Base-by-base conservation (phyloP, 1,140 invertebrate genomes). In the Drosophila sp. region DNA sequence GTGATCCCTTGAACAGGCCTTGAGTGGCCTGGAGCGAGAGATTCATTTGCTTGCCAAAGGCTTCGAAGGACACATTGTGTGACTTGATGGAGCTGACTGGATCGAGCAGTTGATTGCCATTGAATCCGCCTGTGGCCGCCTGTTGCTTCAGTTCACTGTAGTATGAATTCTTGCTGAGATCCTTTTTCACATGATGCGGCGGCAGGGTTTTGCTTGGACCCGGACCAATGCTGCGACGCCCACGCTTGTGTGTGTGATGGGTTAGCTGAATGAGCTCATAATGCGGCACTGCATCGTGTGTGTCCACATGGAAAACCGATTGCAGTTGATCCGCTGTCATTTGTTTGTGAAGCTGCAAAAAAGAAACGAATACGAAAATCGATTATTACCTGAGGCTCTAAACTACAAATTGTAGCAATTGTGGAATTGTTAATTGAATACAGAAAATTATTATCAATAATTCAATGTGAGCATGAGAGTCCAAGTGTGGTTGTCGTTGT, bases 281-380 rank as follows among this genome's bases (percentile, higher is more conserved):
- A 44, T 93, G 84, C 40, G 93, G 94, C 60, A 94, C 96, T 92
- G 94, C 93, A 81, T 95, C 94, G 90, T 96, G 95, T 90, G 94
- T 93, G 69, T 96, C 95, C 60, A 96, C 96, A 92, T 97, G 96
- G 93, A 97, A 97, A 67, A 97, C 95, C 80, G 94, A 95, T 86
- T 94, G 93, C 90, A 97, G 93, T 93, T 97, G 96, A 71, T 96
- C 95, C 87, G 94, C 91, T 72, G 96, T 95, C 96, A 97, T 97
- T 89, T 96, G 95, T 93, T 96, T 95, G 93, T 97, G 96, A 91
- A 97, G 94, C 96, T 96, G 55, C 11, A 25, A 25, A 1, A 29
- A 47, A 32, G 29, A 25, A 55, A 7, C 40, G 29, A 60, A 10
- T 73, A 8, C 54, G 11, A 70, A 29, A 72, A 8, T 40, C 68